phyloP scores from a whole-genome alignment of 2,888 invertebrate genomes.

The Philereme transversata region DNA sequence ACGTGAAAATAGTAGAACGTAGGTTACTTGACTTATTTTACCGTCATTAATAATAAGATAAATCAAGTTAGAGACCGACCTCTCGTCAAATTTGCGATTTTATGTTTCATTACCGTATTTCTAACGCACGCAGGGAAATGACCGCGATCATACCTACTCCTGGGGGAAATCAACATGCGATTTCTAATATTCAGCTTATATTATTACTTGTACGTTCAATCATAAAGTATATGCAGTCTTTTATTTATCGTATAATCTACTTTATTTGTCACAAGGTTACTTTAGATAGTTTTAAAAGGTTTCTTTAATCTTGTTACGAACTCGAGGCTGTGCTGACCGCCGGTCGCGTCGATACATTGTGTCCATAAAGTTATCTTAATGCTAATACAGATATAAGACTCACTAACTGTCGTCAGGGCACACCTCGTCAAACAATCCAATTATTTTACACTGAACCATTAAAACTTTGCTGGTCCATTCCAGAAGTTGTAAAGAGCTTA shows the following conservation, averaged over 20 bases:
- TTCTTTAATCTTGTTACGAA: conserved; percentile 9
- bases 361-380: conserved; percentile 20
- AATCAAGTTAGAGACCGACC: conserved; percentile 53
- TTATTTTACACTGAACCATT: conserved; percentile 65
- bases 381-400: conserved; percentile 43
- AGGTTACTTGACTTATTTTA: conserved; percentile 63
- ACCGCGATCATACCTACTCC: conserved; percentile 64
- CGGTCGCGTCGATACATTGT: neutral
- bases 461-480: conserved; percentile 62
- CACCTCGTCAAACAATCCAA: conserved; percentile 66
- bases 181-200: conserved; percentile 58
- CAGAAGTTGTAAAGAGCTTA: conserved; percentile 53
- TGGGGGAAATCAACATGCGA: conserved; percentile 69
- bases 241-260: neutral
- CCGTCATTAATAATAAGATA: conserved; percentile 52
- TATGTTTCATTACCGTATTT: conserved; percentile 54
- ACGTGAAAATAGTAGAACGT: conserved; percentile 52
- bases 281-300: neutral
- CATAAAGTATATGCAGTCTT: neutral
- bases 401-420: conserved; percentile 51
- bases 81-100: conserved; percentile 57
- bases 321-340: neutral
- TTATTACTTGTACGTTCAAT: neutral
- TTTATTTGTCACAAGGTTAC: neutral
- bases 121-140: conserved; percentile 57